Conservation (phyloP, 2,113 vertebrate species). For the Calyptommatus sinebrachiatus region DNA sequence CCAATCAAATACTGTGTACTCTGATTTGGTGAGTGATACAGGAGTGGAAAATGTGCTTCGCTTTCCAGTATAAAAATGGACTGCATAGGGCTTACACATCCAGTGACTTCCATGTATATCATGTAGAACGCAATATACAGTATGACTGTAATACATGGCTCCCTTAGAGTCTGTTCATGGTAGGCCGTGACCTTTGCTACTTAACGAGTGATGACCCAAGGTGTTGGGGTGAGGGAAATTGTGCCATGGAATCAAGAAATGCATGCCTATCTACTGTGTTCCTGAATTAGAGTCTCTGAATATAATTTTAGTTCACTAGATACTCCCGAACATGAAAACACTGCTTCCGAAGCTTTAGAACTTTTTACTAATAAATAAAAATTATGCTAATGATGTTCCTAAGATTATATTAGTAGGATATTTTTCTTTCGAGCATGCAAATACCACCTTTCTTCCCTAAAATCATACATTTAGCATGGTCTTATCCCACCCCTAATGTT, state of each 20-base stretch:
- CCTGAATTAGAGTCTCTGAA: not conserved
- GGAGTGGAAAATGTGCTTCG: not conserved
- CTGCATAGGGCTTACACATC: not conserved
- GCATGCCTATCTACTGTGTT: not conserved
- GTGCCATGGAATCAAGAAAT: not conserved
- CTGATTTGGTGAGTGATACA: not conserved
- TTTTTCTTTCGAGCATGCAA: constrained; percentile 50
- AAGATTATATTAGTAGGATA: constrained; percentile 45
- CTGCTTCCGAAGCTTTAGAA: constrained; percentile 53
- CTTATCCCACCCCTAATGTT: constrained; percentile 11
- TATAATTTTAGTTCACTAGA: constrained; percentile 53
- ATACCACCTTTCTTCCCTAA: constrained; percentile 47
- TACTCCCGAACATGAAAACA: constrained; percentile 43
- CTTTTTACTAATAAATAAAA: constrained; percentile 34
- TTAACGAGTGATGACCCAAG: not conserved
- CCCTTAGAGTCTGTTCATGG: not conserved
- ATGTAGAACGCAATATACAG: not conserved
- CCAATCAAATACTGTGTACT: constrained; percentile 42
- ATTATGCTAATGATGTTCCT: constrained; percentile 26
- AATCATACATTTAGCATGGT: constrained; percentile 10
- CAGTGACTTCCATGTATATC: no score
- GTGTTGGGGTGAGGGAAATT: not conserved
- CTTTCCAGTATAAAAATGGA: not conserved
- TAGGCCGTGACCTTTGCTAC: not conserved
- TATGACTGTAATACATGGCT: no score